phyloP scores from a whole-genome alignment of 1,140 invertebrate genomes.

The Brevipalpus yothersi region DNA sequence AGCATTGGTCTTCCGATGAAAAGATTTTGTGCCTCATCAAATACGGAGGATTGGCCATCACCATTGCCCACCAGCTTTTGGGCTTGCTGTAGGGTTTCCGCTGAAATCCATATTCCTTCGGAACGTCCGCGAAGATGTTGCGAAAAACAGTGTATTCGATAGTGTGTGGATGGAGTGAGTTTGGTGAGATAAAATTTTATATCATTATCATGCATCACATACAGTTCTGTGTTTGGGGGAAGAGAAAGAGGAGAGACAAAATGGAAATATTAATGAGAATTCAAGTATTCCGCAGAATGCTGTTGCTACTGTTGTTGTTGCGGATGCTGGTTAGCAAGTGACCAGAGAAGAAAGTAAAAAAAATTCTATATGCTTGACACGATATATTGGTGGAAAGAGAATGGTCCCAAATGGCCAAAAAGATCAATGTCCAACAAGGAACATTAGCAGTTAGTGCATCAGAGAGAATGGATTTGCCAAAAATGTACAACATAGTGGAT shows the following conservation, averaged over 20 bases:
- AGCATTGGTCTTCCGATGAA: constrained; percentile 2
- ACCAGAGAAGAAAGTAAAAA: no score
- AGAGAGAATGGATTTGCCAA: no score
- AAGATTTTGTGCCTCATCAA: background rate
- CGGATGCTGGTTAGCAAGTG: background rate
- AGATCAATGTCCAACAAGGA: no score
- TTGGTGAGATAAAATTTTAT: constrained; percentile 4
- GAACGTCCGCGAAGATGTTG: constrained; percentile 5
- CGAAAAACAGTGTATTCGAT: constrained; percentile 3
- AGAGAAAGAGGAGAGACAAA: background rate
- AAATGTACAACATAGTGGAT: no score
- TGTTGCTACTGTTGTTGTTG: background rate
- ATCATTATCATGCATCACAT: background rate
- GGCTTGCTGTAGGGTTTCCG: constrained; percentile 5
- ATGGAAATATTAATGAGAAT: background rate
- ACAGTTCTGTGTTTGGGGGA: background rate
- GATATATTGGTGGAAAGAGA: no score
- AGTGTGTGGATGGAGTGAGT: constrained; percentile 4
- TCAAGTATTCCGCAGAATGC: background rate
- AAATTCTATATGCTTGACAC: no score
- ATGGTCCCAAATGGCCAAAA: no score
- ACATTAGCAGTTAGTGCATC: no score
- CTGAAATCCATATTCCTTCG: constrained; percentile 3
- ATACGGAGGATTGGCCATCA: background rate
- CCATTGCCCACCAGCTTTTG: constrained; percentile 4